Evolutionary conservation across 2,113 vertebrate genomes (phyloP).

Genomic region (Actenoides lindsayi): DNA sequence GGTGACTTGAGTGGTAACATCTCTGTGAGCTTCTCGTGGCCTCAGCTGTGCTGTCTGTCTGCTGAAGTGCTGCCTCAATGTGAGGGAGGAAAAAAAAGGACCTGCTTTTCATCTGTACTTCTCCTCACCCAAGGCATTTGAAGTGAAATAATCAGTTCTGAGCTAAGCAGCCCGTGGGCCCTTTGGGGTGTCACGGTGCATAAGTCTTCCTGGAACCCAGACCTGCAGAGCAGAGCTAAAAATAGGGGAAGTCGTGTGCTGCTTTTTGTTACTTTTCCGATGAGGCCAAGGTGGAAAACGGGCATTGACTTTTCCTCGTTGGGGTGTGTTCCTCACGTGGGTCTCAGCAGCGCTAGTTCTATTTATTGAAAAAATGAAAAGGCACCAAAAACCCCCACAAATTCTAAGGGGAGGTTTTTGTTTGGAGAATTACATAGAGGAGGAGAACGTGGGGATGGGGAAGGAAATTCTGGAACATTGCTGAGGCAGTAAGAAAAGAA

Average conservation of each 20-base stretch:
- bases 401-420: rapidly evolving
- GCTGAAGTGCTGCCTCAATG: not conserved
- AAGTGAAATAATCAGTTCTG: not conserved
- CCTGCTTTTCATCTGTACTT: not conserved
- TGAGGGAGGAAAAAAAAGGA: not conserved
- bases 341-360: not conserved
- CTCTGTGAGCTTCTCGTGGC: not conserved
- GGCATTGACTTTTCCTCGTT: not conserved
- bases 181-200: not conserved
- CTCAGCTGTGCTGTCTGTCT: not conserved
- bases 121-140: not conserved
- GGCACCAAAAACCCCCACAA: too few species aligned
- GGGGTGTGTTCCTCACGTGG: not conserved
- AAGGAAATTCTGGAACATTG: not conserved
- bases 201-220: not conserved
- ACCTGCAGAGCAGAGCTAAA: conserved; percentile 13
- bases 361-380: not conserved
- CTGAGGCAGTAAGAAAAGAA: not conserved
- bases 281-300: not conserved
- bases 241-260: not conserved
- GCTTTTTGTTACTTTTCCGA: not conserved
- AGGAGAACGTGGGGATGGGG: rapidly evolving
- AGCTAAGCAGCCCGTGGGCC: not conserved
- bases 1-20: not conserved
- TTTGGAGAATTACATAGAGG: not conserved